A percentile compares a stretch with the other conserved stretches of the same genome.
Evolutionary conservation across 2,113 vertebrate genomes (phyloP).

Genomic region (Psephotus haematonotus): DNA sequence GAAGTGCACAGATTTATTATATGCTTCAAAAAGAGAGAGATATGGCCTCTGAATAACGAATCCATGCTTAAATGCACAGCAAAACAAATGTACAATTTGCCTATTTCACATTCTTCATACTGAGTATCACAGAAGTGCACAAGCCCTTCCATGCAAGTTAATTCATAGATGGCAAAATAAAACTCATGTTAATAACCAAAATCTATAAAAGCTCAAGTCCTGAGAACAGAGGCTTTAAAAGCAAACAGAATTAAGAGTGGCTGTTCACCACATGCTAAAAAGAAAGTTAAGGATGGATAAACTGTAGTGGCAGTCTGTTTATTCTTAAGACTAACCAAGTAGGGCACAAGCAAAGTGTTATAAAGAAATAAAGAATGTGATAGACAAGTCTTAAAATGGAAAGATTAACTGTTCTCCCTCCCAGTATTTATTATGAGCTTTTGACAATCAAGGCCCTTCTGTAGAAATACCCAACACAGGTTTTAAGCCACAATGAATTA

Average conservation of each 20-base stretch:
- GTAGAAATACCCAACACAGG: not conserved
- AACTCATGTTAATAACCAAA: not conserved
- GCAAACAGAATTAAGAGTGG: not conserved
- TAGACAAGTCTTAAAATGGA: not conserved
- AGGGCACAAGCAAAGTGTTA: not conserved
- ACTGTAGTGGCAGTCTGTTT: not conserved
- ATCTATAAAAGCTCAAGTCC: not conserved
- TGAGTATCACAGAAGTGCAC: not conserved
- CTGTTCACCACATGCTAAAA: not conserved
- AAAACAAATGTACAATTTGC: not conserved
- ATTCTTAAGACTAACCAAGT: not conserved
- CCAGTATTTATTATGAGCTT: conserved; percentile 14
- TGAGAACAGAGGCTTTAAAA: not conserved
- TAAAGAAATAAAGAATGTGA: conserved; percentile 37
- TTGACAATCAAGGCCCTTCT: not conserved
- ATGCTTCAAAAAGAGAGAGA: not conserved
- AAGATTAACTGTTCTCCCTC: conserved; percentile 14
- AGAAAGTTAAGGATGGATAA: not conserved
- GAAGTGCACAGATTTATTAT: conserved; percentile 50
- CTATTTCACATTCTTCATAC: not conserved
- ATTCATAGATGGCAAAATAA: not conserved
- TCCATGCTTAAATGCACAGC: not conserved
- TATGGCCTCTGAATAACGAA: not conserved
- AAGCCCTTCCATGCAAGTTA: not conserved
- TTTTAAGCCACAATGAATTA: conserved; percentile 41